Evolutionary conservation across 2,113 vertebrate species (phyloP).

Genomic region (Tauraco erythrolophus): DNA sequence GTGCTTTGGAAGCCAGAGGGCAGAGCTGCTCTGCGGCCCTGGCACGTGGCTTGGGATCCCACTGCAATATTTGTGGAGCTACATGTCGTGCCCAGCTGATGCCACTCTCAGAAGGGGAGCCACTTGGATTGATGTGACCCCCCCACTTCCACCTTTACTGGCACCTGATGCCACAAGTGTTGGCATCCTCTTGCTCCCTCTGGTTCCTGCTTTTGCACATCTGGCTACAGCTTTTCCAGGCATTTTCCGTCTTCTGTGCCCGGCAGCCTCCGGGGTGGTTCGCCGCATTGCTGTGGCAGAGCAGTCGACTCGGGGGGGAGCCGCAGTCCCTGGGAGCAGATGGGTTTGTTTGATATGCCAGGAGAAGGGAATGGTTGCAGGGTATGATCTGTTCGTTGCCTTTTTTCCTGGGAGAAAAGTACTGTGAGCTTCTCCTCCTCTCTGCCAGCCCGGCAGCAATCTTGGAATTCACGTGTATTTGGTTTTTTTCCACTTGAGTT

Average conservation of each 20-base stretch:
- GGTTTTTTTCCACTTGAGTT: neutral
- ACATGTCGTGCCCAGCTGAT: fast-evolving
- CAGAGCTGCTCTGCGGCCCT: neutral
- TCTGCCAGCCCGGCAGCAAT: neutral
- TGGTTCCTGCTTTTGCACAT: neutral
- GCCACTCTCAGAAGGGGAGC: fast-evolving
- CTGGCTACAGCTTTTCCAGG: neutral
- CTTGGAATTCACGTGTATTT: fast-evolving
- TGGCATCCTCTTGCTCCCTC: neutral
- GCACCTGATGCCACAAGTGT: neutral
- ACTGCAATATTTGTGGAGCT: neutral
- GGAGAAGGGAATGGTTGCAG: neutral
- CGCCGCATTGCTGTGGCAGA: neutral
- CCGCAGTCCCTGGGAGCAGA: neutral
- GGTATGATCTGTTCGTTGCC: neutral
- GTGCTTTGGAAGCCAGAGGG: neutral
- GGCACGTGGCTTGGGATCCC: fast-evolving
- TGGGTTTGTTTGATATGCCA: neutral
- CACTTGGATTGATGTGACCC: neutral
- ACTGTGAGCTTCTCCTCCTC: neutral
- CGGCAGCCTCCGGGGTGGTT: no score
- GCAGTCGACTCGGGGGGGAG: no score
- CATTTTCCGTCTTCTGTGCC: fast-evolving
- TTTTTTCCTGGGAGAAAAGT: neutral
- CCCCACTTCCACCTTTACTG: neutral